These are phyloP conservation scores for Nasonia vitripennis DNA, from an alignment of 1,140 invertebrate species.

Conservation along the genomic window DNA sequence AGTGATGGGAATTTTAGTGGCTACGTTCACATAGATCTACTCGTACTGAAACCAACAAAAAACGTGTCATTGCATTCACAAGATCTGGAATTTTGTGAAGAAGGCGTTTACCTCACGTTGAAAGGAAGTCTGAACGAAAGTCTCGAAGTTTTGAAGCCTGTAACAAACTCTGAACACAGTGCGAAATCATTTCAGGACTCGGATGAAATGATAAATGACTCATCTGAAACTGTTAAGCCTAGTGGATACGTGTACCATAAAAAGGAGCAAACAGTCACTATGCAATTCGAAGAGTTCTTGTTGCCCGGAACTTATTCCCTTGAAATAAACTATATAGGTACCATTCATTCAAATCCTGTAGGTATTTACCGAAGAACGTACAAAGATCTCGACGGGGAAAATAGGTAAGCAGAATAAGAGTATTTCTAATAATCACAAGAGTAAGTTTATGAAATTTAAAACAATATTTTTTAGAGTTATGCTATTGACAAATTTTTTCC, in stretches of 20 bases:
- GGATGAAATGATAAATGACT: slow-evolving; percentile 19
- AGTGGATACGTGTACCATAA: slow-evolving; percentile 29
- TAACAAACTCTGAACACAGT: neutral
- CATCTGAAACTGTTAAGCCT: slow-evolving; percentile 33
- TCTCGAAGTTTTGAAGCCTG: neutral
- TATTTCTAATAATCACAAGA: neutral
- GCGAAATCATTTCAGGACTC: slow-evolving; percentile 13
- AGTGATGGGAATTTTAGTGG: slow-evolving; percentile 57
- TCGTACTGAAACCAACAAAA: slow-evolving; percentile 49
- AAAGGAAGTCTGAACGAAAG: slow-evolving; percentile 28
- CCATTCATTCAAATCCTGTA: slow-evolving; percentile 48
- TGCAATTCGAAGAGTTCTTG: slow-evolving; percentile 47
- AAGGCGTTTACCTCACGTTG: slow-evolving; percentile 40
- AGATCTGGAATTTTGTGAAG: slow-evolving; percentile 45
- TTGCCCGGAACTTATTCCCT: slow-evolving; percentile 43
- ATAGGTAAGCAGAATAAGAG: slow-evolving; percentile 55
- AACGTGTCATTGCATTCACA: slow-evolving; percentile 53
- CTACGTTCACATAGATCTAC: slow-evolving; percentile 49
- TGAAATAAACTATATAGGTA: slow-evolving; percentile 56
- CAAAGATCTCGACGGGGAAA: slow-evolving; percentile 46
- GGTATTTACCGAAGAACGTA: slow-evolving; percentile 61
- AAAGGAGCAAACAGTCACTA: slow-evolving; percentile 45
- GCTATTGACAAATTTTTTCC: slow-evolving; percentile 85
- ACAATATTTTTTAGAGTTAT: slow-evolving; percentile 25
- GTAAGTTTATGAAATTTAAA: neutral